Evolutionary conservation across 2,113 vertebrate species (phyloP).

Genomic region (Okapia johnstoni): DNA sequence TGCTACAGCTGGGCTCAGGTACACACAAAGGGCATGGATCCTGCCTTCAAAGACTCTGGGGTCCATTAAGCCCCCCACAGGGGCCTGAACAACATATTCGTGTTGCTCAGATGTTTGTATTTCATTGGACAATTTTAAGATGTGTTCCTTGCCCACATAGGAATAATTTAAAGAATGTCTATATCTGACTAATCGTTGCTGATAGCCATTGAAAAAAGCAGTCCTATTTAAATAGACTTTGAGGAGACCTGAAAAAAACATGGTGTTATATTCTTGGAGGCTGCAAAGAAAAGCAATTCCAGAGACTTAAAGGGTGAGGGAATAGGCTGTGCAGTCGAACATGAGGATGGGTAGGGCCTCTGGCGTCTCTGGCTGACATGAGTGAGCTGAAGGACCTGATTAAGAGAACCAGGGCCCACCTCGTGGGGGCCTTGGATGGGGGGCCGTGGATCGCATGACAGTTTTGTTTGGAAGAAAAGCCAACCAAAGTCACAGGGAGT

Average conservation of each 20-base stretch:
- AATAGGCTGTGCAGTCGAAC: not conserved
- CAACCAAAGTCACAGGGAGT: slow-evolving; percentile 23
- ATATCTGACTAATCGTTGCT: not conserved
- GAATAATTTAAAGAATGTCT: not conserved
- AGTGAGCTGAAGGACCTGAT: not conserved
- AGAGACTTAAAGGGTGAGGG: not conserved
- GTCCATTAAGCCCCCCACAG: not conserved
- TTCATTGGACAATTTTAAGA: not conserved
- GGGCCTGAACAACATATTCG: not conserved
- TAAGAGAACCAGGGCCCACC: not conserved
- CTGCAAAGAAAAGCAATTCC: not conserved
- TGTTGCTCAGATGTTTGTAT: not conserved
- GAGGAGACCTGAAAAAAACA: not conserved
- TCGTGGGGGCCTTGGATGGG: rapidly evolving
- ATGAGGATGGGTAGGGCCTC: not conserved
- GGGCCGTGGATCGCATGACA: not conserved
- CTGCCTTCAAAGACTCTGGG: not conserved
- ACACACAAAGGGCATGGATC: not conserved
- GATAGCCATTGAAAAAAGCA: not conserved
- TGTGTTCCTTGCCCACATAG: not conserved
- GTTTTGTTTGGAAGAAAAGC: slow-evolving; percentile 45
- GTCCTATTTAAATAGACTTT: not conserved
- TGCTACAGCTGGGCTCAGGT: not conserved
- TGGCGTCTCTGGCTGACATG: not conserved
- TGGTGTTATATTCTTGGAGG: not conserved